Evolutionary conservation across 2,797 vertebrate genomes (phyloP), one percentile per base, ranked within the genome.

Genomic region (Alauda arvensis): DNA sequence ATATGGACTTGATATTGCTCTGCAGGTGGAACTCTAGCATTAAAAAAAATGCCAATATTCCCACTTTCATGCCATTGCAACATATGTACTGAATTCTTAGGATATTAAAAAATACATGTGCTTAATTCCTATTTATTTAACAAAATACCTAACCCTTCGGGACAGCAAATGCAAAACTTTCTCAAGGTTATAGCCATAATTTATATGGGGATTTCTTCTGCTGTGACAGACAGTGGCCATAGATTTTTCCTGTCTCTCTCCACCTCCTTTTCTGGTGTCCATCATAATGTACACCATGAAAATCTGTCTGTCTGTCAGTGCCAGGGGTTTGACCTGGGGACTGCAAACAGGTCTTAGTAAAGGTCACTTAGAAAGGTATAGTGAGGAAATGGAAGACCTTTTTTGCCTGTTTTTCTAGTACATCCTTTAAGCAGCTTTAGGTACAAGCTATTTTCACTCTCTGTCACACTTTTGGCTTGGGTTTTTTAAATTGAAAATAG

Each of bases 41-140:
- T 12, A 52, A 28, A 79, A 74, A 28, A 79, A 74, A n/a, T 23
- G 40, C 29, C 21, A 45, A 0, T 55, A 83, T 79, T 70, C n/a
- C 45, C 31, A 59, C 51, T 92, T 85, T n/a, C 16, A n/a, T 28
- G 37, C 71, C 40, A 65, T 62, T 92, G 77, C 48, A 74, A 68
- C 6, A 1, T 46, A 49, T 2, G 7, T 18, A 45, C 20, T n/a
- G 33, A 82, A 88, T 90, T 66, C 42, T 77, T 63, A 55, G 48
- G 56, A 83, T 87, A 78, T 72, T 85, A 87, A 83, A 92, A 93
- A 72, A 45, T 12, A 18, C 9, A 7, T 8, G 3, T 77, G 9
- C 49, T 67, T 85, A 67, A 70, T 93, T 93, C 33, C 28, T 78
- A 26, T 46, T 76, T 91, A 59, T 83, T 83, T 67, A 83, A 81